Evolutionary conservation across 1,140 invertebrate species (phyloP).

Genomic region (Mamestra configurata): DNA sequence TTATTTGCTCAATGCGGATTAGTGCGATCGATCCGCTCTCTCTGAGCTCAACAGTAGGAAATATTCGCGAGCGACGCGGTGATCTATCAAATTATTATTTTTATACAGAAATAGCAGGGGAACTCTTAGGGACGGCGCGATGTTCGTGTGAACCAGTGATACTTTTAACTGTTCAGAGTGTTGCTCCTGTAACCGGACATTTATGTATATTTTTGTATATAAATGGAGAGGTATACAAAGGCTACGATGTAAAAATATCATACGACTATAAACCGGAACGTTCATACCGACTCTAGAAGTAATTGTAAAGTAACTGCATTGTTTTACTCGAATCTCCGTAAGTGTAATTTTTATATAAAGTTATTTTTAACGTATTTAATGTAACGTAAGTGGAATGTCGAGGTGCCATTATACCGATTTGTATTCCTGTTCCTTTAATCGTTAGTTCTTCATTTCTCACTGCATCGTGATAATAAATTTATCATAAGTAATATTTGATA

Average conservation of each 20-base stretch:
- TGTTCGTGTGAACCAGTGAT: conserved; percentile 61
- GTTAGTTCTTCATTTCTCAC: conserved; percentile 57
- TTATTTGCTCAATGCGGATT: conserved; percentile 67
- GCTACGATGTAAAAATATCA: conserved; percentile 82
- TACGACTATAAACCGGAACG: conserved; percentile 45
- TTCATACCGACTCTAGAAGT: conserved; percentile 48
- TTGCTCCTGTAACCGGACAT: conserved; percentile 71
- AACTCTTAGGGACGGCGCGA: conserved; percentile 51
- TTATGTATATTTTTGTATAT: conserved; percentile 88
- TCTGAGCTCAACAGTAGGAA: conserved; percentile 61
- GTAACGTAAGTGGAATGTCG: conserved; percentile 77
- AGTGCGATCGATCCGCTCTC: conserved; percentile 51
- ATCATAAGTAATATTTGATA: conserved; percentile 43
- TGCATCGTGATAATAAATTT: conserved; percentile 55
- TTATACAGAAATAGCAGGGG: conserved; percentile 70
- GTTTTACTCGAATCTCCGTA: conserved; percentile 84
- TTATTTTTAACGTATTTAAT: conserved; percentile 81
- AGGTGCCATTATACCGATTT: conserved; percentile 85
- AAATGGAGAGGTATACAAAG: conserved; percentile 81
- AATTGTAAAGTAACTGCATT: conserved; percentile 58
- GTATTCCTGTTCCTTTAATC: conserved; percentile 67
- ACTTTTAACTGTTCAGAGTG: conserved; percentile 57
- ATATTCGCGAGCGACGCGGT: conserved; percentile 59
- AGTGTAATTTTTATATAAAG: conserved; percentile 84
- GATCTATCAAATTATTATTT: conserved; percentile 78